Evolutionary conservation across 2,888 invertebrate species (phyloP).

Genomic region (Harpalus rufipes): DNA sequence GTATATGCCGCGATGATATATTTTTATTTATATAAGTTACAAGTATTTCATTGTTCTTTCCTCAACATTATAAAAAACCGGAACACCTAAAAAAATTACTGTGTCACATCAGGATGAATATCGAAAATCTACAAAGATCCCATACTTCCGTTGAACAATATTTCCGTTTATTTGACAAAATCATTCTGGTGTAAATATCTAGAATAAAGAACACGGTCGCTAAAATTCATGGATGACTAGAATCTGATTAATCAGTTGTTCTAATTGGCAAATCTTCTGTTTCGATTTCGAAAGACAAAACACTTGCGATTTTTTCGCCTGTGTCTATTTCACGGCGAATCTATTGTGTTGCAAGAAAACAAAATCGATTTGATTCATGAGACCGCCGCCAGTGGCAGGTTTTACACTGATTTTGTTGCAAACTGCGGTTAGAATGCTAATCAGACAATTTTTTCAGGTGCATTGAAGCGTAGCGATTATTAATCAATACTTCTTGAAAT

Average conservation of each 20-base stretch:
- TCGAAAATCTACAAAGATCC: neutral
- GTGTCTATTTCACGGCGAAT: conserved; percentile 47
- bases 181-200: conserved; percentile 26
- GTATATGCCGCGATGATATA: too few relatives aligned
- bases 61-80: neutral
- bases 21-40: neutral
- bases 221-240: conserved; percentile 10
- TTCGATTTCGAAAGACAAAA: conserved; percentile 51
- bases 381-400: conserved; percentile 9
- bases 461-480: conserved; percentile 9
- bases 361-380: conserved; percentile 54
- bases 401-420: conserved; percentile 32
- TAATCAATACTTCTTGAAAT: conserved; percentile 6
- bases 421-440: conserved; percentile 24
- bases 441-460: conserved; percentile 11
- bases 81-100: neutral
- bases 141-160: neutral
- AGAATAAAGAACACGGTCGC: neutral
- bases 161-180: conserved; percentile 48
- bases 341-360: conserved; percentile 43
- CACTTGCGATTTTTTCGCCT: conserved; percentile 35
- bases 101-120: conserved; percentile 5
- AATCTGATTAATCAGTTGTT: conserved; percentile 3
- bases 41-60: neutral
- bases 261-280: conserved; percentile 30